Conservation (phyloP, 2,888 invertebrate genomes). For the Chaitophorus viminalis region DNA sequence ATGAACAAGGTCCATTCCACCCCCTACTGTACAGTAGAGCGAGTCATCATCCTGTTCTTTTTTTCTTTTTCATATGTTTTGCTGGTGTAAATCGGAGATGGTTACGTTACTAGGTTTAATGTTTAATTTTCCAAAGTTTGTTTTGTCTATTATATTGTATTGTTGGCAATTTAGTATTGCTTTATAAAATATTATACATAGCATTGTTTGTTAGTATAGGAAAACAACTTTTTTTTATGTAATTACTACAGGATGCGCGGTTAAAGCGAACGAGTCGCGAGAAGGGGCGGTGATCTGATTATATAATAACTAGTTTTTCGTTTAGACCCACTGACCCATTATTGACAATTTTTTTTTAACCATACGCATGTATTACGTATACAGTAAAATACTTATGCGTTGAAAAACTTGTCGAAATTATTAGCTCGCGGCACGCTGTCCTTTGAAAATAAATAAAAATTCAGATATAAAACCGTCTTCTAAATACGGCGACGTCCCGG, state of each 20-base stretch:
- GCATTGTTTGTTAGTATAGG: not conserved
- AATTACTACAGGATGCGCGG: not conserved
- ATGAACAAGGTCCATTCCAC: no score
- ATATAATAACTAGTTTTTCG: conserved; percentile 45
- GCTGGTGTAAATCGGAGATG: not conserved
- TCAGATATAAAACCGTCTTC: not conserved
- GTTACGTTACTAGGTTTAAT: not conserved
- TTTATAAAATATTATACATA: not conserved
- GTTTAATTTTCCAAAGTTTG: not conserved
- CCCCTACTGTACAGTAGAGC: no score
- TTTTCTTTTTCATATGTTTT: not conserved
- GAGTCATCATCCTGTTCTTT: no score
- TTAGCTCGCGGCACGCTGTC: not conserved
- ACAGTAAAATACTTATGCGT: not conserved
- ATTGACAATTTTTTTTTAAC: not conserved
- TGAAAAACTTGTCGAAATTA: not conserved
- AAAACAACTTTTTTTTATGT: not conserved
- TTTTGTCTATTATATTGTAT: not conserved
- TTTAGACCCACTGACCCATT: conserved; percentile 25
- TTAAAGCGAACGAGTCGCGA: not conserved
- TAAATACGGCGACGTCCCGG: not conserved
- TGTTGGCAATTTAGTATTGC: not conserved
- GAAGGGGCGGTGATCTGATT: not conserved
- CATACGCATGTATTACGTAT: not conserved
- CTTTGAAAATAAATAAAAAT: not conserved